These are phyloP conservation scores for Drosophila buzzatii DNA, from an alignment of 2,888 invertebrate species.

Conservation along the genomic window DNA sequence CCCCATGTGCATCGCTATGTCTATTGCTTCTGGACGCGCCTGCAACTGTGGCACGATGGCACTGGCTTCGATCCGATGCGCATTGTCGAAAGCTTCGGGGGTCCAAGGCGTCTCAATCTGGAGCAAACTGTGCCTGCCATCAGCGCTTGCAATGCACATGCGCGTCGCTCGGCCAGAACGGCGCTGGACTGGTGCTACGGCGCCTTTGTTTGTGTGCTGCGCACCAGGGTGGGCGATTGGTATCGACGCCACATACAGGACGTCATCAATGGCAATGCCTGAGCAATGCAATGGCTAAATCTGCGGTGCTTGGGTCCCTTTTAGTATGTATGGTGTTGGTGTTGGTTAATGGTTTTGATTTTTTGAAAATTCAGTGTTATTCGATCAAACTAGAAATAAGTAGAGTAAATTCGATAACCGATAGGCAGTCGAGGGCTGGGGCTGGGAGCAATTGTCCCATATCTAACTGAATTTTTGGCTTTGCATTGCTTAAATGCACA, in stretches of 20 bases:
- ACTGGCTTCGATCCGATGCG: conserved; percentile 26
- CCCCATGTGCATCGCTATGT: conserved; percentile 34
- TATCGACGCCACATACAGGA: conserved; percentile 44
- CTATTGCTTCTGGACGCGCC: conserved; percentile 40
- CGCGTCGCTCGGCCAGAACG: neutral
- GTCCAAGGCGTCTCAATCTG: conserved; percentile 24
- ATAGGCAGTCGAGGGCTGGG: neutral
- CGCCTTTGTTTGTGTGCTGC: conserved; percentile 40
- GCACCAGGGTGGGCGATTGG: conserved; percentile 48
- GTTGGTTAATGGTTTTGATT: neutral
- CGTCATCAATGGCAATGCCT: conserved; percentile 45
- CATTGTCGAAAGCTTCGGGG: conserved; percentile 36
- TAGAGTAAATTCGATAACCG: conserved; percentile 11
- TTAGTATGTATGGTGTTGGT: neutral
- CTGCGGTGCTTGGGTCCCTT: neutral
- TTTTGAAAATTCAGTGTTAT: neutral
- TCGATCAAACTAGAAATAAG: neutral
- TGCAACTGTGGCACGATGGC: conserved; percentile 37
- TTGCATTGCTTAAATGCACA: conserved; percentile 7
- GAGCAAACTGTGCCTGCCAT: conserved; percentile 32
- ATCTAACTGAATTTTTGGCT: conserved; percentile 2
- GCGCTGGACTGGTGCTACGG: conserved; percentile 30
- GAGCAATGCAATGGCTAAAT: neutral
- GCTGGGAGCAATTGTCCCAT: neutral
- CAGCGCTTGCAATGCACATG: conserved; percentile 27